Conservation (phyloP, 2,888 invertebrate genomes). For the Dasypogon diadema region DNA sequence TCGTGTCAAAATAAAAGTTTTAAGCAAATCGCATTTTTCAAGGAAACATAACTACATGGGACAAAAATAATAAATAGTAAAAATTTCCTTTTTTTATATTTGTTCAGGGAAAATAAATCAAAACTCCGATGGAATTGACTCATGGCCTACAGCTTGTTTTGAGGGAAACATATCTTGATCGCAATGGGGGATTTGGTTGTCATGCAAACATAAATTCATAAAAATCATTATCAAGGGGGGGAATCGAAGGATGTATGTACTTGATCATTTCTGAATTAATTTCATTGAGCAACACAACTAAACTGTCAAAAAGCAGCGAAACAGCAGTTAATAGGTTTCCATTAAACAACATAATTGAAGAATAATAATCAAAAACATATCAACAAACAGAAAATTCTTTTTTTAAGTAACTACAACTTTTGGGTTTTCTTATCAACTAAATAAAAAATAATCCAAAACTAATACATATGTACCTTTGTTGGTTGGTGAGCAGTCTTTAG, state of each 20-base stretch:
- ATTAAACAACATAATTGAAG: constrained; percentile 27
- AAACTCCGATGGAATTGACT: not conserved
- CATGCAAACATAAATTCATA: constrained; percentile 40
- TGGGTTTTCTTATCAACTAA: constrained; percentile 47
- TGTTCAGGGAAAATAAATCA: not conserved
- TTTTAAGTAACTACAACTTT: constrained; percentile 46
- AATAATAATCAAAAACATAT: constrained; percentile 41
- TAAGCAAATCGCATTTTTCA: constrained; percentile 1
- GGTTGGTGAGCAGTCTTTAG: constrained; percentile 67
- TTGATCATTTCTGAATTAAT: constrained; percentile 8
- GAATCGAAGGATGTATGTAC: constrained; percentile 3
- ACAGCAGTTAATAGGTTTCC: constrained; percentile 54
- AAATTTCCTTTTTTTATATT: not conserved
- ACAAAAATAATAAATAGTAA: not conserved
- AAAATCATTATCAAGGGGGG: constrained; percentile 20
- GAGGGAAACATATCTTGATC: constrained; percentile 4
- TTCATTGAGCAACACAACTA: constrained; percentile 44
- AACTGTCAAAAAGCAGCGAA: constrained; percentile 38
- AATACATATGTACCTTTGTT: constrained; percentile 66
- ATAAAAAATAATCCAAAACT: constrained; percentile 53
- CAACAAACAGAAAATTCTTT: constrained; percentile 19
- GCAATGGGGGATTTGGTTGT: not conserved
- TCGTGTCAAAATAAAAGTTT: constrained; percentile 20
- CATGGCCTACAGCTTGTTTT: constrained; percentile 17
- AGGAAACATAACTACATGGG: not conserved